Conservation (phyloP, 2,113 vertebrate species). For the Sterrhoptilus dennistouni region DNA sequence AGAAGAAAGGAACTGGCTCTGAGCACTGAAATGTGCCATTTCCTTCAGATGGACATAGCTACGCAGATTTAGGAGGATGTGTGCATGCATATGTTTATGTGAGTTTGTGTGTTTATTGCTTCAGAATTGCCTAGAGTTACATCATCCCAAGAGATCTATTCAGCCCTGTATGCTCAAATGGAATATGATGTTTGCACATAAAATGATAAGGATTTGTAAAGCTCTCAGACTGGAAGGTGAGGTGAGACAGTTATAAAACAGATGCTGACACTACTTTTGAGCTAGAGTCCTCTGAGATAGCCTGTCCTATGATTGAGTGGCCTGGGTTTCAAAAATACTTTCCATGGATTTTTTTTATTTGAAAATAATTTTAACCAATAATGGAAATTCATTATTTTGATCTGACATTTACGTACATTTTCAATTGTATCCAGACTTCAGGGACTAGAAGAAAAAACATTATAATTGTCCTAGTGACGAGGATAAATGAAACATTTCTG, state of each 20-base stretch:
- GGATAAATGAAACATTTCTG: constrained; percentile 4
- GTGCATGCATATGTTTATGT: constrained; percentile 46
- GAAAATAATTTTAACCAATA: constrained; percentile 19
- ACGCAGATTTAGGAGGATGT: constrained; percentile 39
- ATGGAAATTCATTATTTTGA: constrained; percentile 13
- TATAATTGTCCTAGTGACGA: not conserved
- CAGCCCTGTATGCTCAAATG: not conserved
- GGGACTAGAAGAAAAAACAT: not conserved
- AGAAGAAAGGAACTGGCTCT: constrained; percentile 9
- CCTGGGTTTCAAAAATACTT: not conserved
- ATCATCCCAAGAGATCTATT: constrained; percentile 44
- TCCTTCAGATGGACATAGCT: not conserved
- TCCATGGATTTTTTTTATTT: not conserved
- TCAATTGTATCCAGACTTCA: not conserved
- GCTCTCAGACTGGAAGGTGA: constrained; percentile 15
- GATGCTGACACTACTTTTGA: not conserved
- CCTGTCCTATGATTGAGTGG: not conserved
- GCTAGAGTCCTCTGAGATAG: not conserved
- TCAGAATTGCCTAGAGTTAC: constrained; percentile 33
- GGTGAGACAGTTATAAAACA: constrained; percentile 36
- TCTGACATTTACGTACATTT: constrained; percentile 1
- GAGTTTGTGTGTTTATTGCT: constrained; percentile 45
- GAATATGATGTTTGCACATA: constrained; percentile 52
- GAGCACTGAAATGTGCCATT: not conserved
- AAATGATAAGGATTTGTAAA: constrained; percentile 29